Evolutionary conservation across 2,888 invertebrate genomes (phyloP).

Genomic region (Metellina segmentata): DNA sequence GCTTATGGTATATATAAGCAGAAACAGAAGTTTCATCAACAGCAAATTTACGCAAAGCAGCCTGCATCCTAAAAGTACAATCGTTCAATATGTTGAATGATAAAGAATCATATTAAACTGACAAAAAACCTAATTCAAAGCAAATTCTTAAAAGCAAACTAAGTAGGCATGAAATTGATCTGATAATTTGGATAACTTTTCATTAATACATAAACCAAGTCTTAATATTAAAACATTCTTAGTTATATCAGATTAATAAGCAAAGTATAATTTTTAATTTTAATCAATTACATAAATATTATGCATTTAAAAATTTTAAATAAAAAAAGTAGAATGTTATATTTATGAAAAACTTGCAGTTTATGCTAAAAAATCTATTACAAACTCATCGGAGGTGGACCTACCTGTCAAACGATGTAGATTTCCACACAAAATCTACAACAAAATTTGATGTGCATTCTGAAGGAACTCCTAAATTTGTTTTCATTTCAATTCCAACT

Average conservation of each 20-base stretch:
- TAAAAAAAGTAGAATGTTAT: neutral
- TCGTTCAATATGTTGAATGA: slow-evolving; percentile 69
- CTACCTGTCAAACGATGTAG: slow-evolving; percentile 96
- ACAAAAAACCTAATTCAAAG: neutral
- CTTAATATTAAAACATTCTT: neutral
- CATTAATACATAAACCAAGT: too few relatives aligned
- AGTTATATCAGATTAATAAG: neutral
- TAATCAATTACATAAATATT: neutral
- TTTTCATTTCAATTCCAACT: slow-evolving; percentile 97
- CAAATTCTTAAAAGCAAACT: neutral
- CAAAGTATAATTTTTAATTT: neutral
- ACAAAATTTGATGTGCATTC: slow-evolving; percentile 97
- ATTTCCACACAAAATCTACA: slow-evolving; percentile 99
- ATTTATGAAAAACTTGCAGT: neutral
- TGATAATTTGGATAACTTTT: too few relatives aligned
- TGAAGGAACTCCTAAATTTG: slow-evolving; percentile 93
- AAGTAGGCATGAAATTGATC: neutral
- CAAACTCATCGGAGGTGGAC: slow-evolving; percentile 58
- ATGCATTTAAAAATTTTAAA: neutral
- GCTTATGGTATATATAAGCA: slow-evolving; percentile 97
- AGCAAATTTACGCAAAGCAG: slow-evolving; percentile 95
- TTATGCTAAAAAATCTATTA: neutral
- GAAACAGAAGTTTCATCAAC: slow-evolving; percentile 98
- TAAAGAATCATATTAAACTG: neutral
- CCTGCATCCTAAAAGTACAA: slow-evolving; percentile 88